Evolutionary conservation across 2,888 invertebrate species (phyloP), one percentile per base, ranked within the genome.

Genomic region (Microctonus aethiopoides): DNA sequence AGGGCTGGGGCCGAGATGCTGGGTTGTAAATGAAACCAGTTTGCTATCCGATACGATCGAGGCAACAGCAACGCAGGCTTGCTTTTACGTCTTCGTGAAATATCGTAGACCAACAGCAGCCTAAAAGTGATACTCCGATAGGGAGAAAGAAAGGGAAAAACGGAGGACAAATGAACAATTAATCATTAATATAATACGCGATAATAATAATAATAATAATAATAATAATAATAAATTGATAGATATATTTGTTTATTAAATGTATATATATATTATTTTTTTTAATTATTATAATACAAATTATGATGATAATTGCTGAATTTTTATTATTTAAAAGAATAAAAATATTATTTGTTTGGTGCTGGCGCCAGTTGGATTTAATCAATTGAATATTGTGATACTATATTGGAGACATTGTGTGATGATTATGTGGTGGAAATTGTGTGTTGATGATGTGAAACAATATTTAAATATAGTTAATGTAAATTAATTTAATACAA

Each of bases 11-110:
- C 83, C 77, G 85, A 83, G 85, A 86, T 85, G 84, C 83, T 83
- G 86, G 80, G 82, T 85, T 84, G 86, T 86, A 86, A 86, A 79
- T 82, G 85, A 86, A 86, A 86, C 86, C 85, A 86, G 86, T 86
- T 86, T 86, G 86, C 86, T 84, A 86, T 86, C 81, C 86, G 86
- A 86, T 86, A 83, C 86, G 85, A 86, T 83, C 86, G 86, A 85
- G 83, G 86, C 83, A 86, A 83, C 84, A 86, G 81, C n/a, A n/a
- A n/a, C n/a, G n/a, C 80, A 73, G 73, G 46, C 32, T 32, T 51
- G 60, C 65, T 39, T 39, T 39, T n/a, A 59, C 32, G 60, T 65
- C 41, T 22, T 41, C 52, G 54, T 46, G 59, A 39, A 61, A 64
- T 63, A 68, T 66, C 65, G 68, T 68, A 72, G 72, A 70, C 60